A percentile compares a stretch with the other conserved stretches of the same genome.
These are phyloP conservation scores for Drosophila vallismaia DNA, from an alignment of 2,888 invertebrate genomes.

Conservation along the genomic window DNA sequence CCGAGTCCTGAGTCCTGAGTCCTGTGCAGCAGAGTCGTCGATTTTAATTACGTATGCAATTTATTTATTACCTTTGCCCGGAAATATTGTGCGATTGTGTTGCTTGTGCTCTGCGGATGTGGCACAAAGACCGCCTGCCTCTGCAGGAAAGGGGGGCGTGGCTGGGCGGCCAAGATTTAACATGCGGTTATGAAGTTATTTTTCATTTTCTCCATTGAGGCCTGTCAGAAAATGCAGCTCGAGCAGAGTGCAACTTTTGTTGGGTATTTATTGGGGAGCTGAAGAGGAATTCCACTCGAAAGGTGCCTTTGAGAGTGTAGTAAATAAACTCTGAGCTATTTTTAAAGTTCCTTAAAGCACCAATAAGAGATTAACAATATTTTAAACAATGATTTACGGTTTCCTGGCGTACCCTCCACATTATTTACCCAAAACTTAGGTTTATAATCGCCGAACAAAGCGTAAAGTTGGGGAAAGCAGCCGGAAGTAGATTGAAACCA, in stretches of 20 bases:
- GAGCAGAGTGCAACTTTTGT: background rate
- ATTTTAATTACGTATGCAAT: slow-evolving; percentile 80
- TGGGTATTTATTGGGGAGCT: background rate
- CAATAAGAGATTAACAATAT: background rate
- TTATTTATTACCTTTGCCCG: slow-evolving; percentile 77
- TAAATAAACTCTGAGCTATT: background rate
- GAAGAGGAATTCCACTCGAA: background rate
- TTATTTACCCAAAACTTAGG: background rate
- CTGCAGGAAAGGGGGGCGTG: slow-evolving; percentile 18
- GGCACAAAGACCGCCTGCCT: slow-evolving; percentile 27
- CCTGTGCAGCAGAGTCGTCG: slow-evolving; percentile 73
- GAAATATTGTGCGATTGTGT: slow-evolving; percentile 78
- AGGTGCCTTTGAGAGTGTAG: slow-evolving; percentile 4
- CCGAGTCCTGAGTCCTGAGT: slow-evolving; percentile 7
- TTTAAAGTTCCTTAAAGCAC: background rate
- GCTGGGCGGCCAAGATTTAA: slow-evolving; percentile 51
- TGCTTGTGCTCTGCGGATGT: slow-evolving; percentile 43
- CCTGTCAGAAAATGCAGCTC: slow-evolving; percentile 42
- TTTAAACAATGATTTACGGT: background rate
- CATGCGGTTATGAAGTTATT: slow-evolving; percentile 74
- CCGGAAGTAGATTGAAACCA: slow-evolving; percentile 7
- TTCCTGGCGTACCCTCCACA: too few relatives aligned
- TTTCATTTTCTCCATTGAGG: slow-evolving; percentile 74
- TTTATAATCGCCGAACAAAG: background rate
- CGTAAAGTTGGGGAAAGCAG: background rate